These are phyloP conservation scores for Teinopalpus imperialis DNA, from an alignment of 2,888 invertebrate species.

Conservation along the genomic window DNA sequence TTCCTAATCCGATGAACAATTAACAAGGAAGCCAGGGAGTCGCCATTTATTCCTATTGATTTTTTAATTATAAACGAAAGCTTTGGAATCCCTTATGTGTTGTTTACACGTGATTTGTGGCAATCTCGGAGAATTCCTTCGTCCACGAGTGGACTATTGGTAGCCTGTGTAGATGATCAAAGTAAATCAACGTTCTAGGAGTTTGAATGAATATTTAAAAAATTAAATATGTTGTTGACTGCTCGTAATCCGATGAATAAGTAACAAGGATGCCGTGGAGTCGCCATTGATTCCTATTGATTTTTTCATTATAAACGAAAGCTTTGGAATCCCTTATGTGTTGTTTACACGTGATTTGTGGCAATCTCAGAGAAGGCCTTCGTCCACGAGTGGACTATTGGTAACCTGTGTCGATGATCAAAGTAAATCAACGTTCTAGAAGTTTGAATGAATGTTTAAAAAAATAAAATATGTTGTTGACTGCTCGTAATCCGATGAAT, in stretches of 20 bases:
- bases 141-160: too few species aligned
- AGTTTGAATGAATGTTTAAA: constrained; percentile 2
- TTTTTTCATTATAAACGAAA: constrained; percentile 13
- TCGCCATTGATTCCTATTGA: constrained; percentile 9
- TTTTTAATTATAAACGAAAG: constrained; percentile 10
- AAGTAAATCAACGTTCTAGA: constrained; percentile 7
- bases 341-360: too few species aligned
- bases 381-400: too few species aligned
- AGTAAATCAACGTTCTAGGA: constrained; percentile 6
- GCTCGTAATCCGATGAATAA: constrained; percentile 15
- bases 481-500: constrained; percentile 11
- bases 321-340: not conserved
- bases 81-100: not conserved
- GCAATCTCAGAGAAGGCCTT: too few species aligned
- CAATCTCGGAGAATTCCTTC: too few species aligned
- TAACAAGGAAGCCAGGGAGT: not conserved
- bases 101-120: too few species aligned
- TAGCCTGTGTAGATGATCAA: too few species aligned
- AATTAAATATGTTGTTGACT: not conserved
- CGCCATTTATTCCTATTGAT: constrained; percentile 11
- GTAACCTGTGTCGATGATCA: too few species aligned
- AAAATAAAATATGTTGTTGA: not conserved
- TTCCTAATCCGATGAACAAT: constrained; percentile 16
- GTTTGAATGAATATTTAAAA: constrained; percentile 3
- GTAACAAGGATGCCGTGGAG: not conserved